Evolutionary conservation across 64 coral and sea anemone species (phyloP).

Genomic region (Porites australiensis): DNA sequence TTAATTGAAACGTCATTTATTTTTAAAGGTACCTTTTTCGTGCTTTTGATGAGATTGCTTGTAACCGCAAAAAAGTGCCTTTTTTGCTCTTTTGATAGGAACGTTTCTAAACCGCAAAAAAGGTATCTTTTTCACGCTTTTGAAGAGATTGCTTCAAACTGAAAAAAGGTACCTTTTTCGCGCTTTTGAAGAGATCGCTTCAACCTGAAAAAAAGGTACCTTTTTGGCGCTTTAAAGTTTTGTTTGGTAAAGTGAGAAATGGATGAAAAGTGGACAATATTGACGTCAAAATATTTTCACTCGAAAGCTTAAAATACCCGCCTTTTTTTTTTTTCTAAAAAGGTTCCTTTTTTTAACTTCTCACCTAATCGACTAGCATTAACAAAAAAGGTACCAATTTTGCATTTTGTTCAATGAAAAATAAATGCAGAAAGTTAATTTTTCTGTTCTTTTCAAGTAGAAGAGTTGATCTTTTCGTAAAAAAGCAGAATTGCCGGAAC

Average conservation of each 20-base stretch:
- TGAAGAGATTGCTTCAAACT: too few relatives aligned
- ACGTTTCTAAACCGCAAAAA: too few relatives aligned
- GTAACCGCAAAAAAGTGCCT: neutral
- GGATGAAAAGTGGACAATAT: conserved; percentile 17
- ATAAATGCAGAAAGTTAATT: conserved; percentile 18
- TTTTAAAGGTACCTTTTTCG: too few relatives aligned
- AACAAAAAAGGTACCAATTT: conserved; percentile 11
- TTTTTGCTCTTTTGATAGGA: neutral
- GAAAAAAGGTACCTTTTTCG: too few relatives aligned
- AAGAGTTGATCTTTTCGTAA: neutral
- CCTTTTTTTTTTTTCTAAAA: conserved; percentile 5
- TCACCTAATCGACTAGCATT: neutral
- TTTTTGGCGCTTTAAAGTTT: conserved; percentile 5
- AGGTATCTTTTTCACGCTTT: too few relatives aligned
- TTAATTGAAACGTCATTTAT: too few relatives aligned
- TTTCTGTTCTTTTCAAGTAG: conserved; percentile 1
- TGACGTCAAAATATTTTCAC: conserved; percentile 29
- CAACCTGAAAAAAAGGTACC: neutral
- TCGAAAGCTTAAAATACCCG: conserved; percentile 18
- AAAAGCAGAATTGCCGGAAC: conserved; percentile 4
- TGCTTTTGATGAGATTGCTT: neutral
- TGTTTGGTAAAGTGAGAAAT: conserved; percentile 23
- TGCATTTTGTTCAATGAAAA: conserved; percentile 13
- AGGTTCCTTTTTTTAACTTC: neutral
- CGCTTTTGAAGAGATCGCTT: neutral